phyloP scores from a whole-genome alignment of 2,888 invertebrate genomes.

The Coecobrya sp. region DNA sequence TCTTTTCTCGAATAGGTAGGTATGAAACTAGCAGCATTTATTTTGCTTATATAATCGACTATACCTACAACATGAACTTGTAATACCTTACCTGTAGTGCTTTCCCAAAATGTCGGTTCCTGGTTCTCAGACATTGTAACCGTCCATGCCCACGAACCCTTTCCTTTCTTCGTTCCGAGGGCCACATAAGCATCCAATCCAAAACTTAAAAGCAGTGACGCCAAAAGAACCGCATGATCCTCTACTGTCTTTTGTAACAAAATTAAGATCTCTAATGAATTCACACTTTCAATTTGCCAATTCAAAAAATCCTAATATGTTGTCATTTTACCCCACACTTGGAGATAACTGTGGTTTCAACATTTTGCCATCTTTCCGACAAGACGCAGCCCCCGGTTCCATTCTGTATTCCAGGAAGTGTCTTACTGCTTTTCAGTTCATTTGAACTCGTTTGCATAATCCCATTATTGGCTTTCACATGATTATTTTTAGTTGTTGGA shows the following conservation, averaged over 20 bases:
- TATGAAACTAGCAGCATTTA: too few species aligned
- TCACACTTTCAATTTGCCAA: not conserved
- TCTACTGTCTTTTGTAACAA: conserved; percentile 75
- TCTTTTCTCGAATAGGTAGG: not conserved
- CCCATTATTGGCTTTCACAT: not conserved
- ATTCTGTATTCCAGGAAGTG: conserved; percentile 67
- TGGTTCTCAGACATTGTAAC: conserved; percentile 79
- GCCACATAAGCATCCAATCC: conserved; percentile 84
- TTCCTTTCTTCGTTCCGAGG: conserved; percentile 75
- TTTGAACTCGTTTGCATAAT: not conserved
- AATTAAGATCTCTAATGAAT: not conserved
- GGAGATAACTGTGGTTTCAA: conserved; percentile 69
- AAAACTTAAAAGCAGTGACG: conserved; percentile 82
- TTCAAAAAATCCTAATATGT: not conserved
- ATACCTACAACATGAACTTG: not conserved
- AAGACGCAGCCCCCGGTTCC: conserved; percentile 65
- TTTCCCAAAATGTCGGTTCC: conserved; percentile 83
- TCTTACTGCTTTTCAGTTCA: not conserved
- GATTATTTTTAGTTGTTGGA: conserved; percentile 53
- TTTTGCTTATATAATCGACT: too few species aligned
- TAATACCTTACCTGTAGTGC: conserved; percentile 76
- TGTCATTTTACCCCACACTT: conserved; percentile 74
- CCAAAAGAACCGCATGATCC: conserved; percentile 82
- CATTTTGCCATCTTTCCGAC: conserved; percentile 76
- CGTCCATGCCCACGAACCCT: conserved; percentile 79